Evolutionary conservation across 1,140 invertebrate species (phyloP).

Genomic region (Zaprionus ghesquierei): DNA sequence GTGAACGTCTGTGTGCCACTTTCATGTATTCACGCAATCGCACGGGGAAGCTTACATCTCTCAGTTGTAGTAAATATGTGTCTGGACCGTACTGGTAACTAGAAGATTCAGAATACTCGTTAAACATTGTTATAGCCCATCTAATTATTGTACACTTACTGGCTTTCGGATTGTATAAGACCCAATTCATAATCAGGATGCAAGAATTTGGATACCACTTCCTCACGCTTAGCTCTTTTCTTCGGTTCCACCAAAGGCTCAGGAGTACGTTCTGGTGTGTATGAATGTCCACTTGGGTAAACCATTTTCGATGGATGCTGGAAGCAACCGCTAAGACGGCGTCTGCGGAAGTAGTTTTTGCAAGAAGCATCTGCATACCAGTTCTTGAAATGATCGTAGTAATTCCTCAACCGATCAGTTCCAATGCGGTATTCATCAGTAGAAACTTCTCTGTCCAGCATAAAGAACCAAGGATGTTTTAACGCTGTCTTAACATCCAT

Average conservation of each 20-base stretch:
- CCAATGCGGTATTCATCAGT: conserved; percentile 88
- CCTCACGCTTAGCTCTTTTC: conserved; percentile 86
- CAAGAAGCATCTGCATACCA: conserved; percentile 95
- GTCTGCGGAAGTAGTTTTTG: conserved; percentile 91
- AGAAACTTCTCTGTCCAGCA: conserved; percentile 85
- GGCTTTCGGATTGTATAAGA: conserved; percentile 91
- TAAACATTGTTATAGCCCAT: background rate
- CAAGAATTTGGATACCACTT: conserved; percentile 88
- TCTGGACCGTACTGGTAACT: conserved; percentile 98
- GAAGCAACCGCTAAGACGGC: conserved; percentile 91
- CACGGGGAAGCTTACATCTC: conserved; percentile 96
- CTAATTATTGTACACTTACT: conserved; percentile 86
- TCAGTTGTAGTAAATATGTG: conserved; percentile 95
- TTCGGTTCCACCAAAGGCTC: conserved; percentile 84
- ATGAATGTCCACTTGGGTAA: conserved; percentile 92
- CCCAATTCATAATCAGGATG: conserved; percentile 93
- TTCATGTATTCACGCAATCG: conserved; percentile 96
- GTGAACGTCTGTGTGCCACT: conserved; percentile 90
- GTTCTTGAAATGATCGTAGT: conserved; percentile 91
- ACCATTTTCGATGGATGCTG: conserved; percentile 96
- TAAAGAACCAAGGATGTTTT: conserved; percentile 93
- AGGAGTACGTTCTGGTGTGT: conserved; percentile 89
- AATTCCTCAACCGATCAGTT: conserved; percentile 89
- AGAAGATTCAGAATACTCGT: background rate
- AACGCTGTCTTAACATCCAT: conserved; percentile 91